Base-by-base conservation (phyloP, 2,888 invertebrate genomes). In the Drosophila anomalata region DNA sequence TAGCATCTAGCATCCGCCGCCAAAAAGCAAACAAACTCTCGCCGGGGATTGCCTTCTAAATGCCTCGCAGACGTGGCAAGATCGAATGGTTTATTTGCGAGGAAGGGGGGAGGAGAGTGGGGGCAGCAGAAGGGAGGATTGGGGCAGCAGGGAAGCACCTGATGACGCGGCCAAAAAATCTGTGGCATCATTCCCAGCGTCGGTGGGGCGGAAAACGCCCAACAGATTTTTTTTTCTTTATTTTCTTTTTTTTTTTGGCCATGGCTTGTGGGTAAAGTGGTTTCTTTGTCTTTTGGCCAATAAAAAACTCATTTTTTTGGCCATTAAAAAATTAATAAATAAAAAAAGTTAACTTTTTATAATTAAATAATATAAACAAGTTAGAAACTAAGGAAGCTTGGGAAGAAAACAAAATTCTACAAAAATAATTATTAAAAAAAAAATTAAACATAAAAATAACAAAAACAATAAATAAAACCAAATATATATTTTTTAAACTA, bases 21-120 rank as follows among this genome's bases (percentile, higher is more conserved):
- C n/a, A 36, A 53, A 67, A 63, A 39, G 46, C 67, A 70, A 68
- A 20, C 47, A 62, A 61, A 61, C 62, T 62, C 58, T 69, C 70
- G 58, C 70, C 58, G 66, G 56, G 70, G 50, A 50, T 67, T 65
- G 63, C 63, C 63, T 66, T 41, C 66, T 57, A 44, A 61, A 59
- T 58, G 78, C 65, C 53, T 46, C 53, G 53, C 68, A 65, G 63
- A 65, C 67, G 68, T 65, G 63, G 68, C 63, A 65, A 52, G 68
- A 68, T 68, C 47, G 39, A 5, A 22, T 46, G 12, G 22, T 36
- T 6, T 6, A 2, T n/a, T 36, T 12, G 36, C 6, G 29, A 14
- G 22, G 29, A 12, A 8, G 44, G 20, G 22, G 44, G 44, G 17
- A 2, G 8, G 9, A 9, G 0, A 20, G 8, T 8, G 14, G 9